Percentiles rank a stretch among this genome's conserved stretches.
Evolutionary conservation across 2,888 invertebrate species (phyloP).

Genomic region (Nesidiocoris tenuis): DNA sequence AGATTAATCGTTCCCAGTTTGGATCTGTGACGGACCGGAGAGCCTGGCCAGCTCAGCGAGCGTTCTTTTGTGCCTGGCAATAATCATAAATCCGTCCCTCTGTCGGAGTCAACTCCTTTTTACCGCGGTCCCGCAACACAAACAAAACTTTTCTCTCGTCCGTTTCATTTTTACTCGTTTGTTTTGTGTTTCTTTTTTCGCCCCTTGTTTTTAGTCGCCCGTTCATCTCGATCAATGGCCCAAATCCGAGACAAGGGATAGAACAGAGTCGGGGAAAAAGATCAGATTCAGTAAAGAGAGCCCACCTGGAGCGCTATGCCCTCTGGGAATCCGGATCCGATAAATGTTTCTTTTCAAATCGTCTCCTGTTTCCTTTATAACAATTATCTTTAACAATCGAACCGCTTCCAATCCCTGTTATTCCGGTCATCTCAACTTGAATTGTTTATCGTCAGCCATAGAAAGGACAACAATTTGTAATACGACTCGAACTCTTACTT

Average conservation of each 20-base stretch:
- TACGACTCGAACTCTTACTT: no score
- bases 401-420: neutral
- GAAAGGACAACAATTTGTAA: no score
- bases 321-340: neutral
- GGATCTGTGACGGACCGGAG: neutral
- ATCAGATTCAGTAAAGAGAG: neutral
- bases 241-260: neutral
- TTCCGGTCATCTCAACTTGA: neutral
- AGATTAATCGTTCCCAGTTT: neutral
- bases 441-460: no score
- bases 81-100: slow-evolving; percentile 41
- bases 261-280: neutral
- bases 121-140: no score
- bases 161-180: neutral
- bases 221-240: neutral
- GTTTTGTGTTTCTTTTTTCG: neutral
- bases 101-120: slow-evolving; percentile 25
- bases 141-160: neutral
- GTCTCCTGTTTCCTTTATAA: neutral
- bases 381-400: neutral
- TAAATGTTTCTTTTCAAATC: neutral
- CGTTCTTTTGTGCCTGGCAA: slow-evolving; percentile 36
- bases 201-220: neutral
- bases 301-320: neutral
- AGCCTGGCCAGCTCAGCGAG: neutral